Evolutionary conservation across 2,888 invertebrate species (phyloP).

Genomic region (Candidula unifasciata): DNA sequence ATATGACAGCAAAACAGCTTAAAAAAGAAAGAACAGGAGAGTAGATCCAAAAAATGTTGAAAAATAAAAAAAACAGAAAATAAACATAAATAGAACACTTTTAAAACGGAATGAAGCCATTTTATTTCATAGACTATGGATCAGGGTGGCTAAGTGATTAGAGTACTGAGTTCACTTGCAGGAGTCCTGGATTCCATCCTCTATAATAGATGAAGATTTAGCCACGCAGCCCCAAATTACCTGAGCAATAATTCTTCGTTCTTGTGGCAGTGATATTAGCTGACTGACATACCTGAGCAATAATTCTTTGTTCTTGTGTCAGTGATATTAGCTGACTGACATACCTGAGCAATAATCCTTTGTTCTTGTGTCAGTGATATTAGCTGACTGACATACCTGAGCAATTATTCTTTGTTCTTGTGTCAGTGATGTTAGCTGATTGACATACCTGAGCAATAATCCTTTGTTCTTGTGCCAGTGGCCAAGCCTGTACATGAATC

Average conservation of each 20-base stretch:
- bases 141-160: no score
- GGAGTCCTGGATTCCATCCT: no score
- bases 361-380: constrained; percentile 73
- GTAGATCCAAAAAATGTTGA: no score
- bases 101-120: no score
- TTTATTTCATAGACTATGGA: no score
- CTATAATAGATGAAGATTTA: no score
- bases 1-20: no score
- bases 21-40: no score
- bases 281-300: constrained; percentile 74
- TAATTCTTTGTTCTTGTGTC: constrained; percentile 77
- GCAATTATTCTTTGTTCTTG: constrained; percentile 78
- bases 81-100: no score
- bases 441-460: constrained; percentile 75
- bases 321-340: constrained; percentile 25
- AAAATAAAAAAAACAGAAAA: no score
- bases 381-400: constrained; percentile 68
- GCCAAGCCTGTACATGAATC: constrained; percentile 78
- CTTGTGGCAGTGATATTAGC: constrained; percentile 65
- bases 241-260: constrained; percentile 78
- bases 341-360: constrained; percentile 77
- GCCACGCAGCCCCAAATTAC: no score
- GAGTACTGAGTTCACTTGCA: no score
- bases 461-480: constrained; percentile 76
- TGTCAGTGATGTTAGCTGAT: constrained; percentile 52